Evolutionary conservation across 2,113 vertebrate genomes (phyloP).

Genomic region (Alces alces): DNA sequence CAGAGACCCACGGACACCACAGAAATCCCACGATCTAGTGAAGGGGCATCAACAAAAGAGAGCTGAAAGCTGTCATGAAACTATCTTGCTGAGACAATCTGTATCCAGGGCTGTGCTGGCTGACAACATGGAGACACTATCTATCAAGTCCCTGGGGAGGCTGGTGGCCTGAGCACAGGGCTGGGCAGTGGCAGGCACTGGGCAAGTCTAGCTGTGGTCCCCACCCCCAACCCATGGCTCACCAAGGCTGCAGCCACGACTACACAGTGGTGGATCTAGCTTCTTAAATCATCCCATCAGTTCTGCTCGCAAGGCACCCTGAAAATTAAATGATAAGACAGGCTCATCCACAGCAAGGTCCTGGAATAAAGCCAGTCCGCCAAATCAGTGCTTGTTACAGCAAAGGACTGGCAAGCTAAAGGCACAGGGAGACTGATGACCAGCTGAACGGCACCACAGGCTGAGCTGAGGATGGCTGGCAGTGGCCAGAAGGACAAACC

Average conservation of each 20-base stretch:
- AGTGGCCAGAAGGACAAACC: background rate
- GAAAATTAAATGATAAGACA: background rate
- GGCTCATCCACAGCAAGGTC: background rate
- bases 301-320: background rate
- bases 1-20: rapidly evolving
- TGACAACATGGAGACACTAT: background rate
- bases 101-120: background rate
- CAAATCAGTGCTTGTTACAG: background rate
- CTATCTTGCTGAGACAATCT: background rate
- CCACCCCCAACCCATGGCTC: background rate
- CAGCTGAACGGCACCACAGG: background rate
- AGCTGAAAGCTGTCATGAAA: background rate
- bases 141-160: background rate
- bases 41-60: background rate
- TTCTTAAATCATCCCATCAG: background rate
- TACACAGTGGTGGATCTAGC: background rate
- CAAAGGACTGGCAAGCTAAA: background rate
- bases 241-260: background rate
- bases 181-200: background rate
- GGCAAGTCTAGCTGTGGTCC: background rate
- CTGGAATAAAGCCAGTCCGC: background rate
- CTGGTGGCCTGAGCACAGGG: background rate
- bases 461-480: background rate
- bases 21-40: background rate
- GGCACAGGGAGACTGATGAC: background rate